Evolutionary conservation across 2,888 invertebrate species (phyloP), one percentile per base, ranked within the genome.

Genomic region (Orthosia gothica): DNA sequence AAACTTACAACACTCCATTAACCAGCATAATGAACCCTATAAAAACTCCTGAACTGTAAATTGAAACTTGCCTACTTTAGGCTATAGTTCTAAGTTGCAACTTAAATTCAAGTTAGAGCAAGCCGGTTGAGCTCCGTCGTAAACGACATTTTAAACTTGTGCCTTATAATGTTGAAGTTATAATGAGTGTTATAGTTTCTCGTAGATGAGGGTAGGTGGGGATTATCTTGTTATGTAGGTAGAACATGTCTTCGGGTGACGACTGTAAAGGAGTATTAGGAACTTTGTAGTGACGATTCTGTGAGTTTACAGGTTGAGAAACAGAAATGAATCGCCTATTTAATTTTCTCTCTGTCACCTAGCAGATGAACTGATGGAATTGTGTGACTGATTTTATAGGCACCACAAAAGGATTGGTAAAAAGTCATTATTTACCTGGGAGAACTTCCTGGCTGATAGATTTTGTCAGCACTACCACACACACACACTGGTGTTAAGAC

Each of bases 131-230:
- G 75, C 73, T 62, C 77, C 67, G 58, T 55, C 52, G 73, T 80
- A 83, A 85, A 86, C 68, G 81, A 79, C 77, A 85, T 86, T 86
- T 86, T 83, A 85, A 86, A 85, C 66, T 86, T 76, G 45, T 16
- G 61, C 55, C n/a, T 76, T 65, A 82, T 86, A 81, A 86, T 68
- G 72, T 66, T 50, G 32, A 79, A 86, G 79, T 86, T 86, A 77
- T 76, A 84, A 84, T 78, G 71, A 82, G 70, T 73, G 83, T 82
- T 82, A 83, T 58, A 83, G 83, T 80, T 80, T 70, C 62, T 45
- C 18, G 52, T 32, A 67, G 76, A 67, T 76, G 58, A 52, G 58
- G 76, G 74, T 76, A 58, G 52, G 47, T 15, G 50, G 23, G 71
- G 68, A 70, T 83, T 75, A 81, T 81, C 72, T 59, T 71, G 73